phyloP scores from a whole-genome alignment of 2,797 vertebrate genomes.

The Melanotaenia trifasciata region DNA sequence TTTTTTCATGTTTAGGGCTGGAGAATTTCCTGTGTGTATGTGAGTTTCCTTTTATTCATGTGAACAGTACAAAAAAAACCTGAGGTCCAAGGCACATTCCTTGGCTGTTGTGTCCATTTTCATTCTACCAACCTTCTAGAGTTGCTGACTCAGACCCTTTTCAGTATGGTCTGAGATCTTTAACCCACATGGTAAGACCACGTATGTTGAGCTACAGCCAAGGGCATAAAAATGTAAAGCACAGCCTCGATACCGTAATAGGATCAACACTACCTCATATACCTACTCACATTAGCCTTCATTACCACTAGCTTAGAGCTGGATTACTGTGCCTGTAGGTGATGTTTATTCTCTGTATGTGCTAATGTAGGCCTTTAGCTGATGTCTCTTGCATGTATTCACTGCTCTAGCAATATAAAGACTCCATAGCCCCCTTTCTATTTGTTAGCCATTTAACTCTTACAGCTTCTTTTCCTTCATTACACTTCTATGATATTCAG shows the following conservation, averaged over 20 bases:
- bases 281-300: conserved; percentile 55
- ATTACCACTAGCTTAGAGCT: conserved; percentile 51
- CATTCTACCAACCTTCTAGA: neutral
- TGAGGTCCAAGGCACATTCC: neutral
- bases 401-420: neutral
- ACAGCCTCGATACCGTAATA: conserved; percentile 60
- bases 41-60: neutral
- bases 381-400: conserved; percentile 7
- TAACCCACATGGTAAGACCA: neutral
- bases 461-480: neutral
- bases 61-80: no score
- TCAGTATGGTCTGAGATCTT: neutral
- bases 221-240: conserved; percentile 46
- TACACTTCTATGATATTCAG: neutral
- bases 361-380: conserved; percentile 28
- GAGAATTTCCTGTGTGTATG: neutral
- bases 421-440: neutral
- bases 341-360: conserved; percentile 38
- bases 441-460: neutral
- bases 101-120: neutral
- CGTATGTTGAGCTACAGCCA: conserved; percentile 5
- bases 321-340: conserved; percentile 60
- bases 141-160: neutral
- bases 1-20: no score
- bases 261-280: conserved; percentile 68